Conservation (phyloP, 2,797 vertebrate genomes). For the Allobates femoralis region DNA sequence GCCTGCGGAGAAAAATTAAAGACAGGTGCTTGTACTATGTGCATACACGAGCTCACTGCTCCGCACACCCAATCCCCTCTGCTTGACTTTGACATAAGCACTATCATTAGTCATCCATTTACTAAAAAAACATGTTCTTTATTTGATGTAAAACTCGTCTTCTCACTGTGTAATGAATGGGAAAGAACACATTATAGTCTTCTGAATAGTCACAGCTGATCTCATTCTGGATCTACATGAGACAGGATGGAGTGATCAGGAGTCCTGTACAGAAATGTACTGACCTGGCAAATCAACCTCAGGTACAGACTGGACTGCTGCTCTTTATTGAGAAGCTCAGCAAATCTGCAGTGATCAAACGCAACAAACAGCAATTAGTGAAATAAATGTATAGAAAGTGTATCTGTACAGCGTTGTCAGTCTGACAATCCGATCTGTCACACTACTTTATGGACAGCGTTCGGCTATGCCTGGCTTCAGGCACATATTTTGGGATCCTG, state of each 20-base stretch:
- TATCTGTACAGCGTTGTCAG: not conserved
- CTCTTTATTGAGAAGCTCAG: conserved; percentile 1
- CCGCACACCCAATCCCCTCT: conserved; percentile 15
- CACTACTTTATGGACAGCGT: no score
- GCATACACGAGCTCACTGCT: not conserved
- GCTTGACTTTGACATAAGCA: conserved; percentile 37
- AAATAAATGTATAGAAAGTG: not conserved
- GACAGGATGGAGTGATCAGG: not conserved
- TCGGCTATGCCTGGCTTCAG: no score
- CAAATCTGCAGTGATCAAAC: not conserved
- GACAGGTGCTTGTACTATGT: conserved; percentile 44
- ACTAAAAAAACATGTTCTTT: not conserved
- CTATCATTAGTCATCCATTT: conserved; percentile 22
- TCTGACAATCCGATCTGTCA: not conserved
- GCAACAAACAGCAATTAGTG: not conserved
- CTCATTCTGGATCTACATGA: not conserved
- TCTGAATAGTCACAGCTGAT: conserved; percentile 2
- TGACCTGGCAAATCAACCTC: conserved; percentile 16
- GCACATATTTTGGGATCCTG: no score
- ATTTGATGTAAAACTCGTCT: conserved; percentile 2
- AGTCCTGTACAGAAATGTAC: not conserved
- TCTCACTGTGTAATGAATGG: conserved; percentile 13
- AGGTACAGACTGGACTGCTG: conserved; percentile 7
- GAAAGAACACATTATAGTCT: conserved; percentile 27
- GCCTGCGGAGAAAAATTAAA: conserved; percentile 70